phyloP scores from a whole-genome alignment of 2,797 vertebrate genomes.

The Sebastes cheni region DNA sequence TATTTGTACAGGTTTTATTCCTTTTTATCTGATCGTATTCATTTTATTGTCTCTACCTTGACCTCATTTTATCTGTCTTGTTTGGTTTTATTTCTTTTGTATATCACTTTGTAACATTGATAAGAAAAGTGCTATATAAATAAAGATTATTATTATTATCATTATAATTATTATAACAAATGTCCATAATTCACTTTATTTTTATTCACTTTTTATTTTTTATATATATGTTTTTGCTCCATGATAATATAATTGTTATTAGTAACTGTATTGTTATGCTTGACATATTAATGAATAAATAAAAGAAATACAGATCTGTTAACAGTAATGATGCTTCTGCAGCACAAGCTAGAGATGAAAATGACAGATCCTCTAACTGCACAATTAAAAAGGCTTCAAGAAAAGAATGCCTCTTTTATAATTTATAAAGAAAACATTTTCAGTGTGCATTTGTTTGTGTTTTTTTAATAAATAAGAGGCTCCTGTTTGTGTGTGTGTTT shows the following conservation, averaged over 20 bases:
- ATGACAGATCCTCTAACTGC: not conserved
- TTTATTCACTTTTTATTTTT: not conserved
- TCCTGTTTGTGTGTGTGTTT: not conserved
- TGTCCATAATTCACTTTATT: not conserved
- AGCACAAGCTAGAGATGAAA: not conserved
- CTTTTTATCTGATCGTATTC: too few species aligned
- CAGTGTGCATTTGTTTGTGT: not conserved
- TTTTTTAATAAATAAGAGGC: not conserved
- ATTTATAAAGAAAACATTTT: not conserved
- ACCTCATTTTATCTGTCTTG: too few species aligned
- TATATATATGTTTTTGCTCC: not conserved
- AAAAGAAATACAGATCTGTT: not conserved
- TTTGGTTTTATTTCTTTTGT: not conserved
- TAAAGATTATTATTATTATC: too few species aligned
- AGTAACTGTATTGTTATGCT: not conserved
- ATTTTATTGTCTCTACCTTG: too few species aligned
- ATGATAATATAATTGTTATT: not conserved
- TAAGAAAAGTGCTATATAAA: too few species aligned
- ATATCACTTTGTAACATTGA: too few species aligned
- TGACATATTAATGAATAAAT: not conserved
- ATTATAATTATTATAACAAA: not conserved
- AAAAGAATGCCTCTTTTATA: not conserved
- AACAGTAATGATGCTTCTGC: not conserved
- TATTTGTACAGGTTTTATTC: too few species aligned
- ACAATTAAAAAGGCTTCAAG: not conserved